Evolutionary conservation across 37 sponge, comb jelly and placozoan genomes (phyloP), one percentile per base, ranked within the genome.

Genomic region (Agelas oroides): DNA sequence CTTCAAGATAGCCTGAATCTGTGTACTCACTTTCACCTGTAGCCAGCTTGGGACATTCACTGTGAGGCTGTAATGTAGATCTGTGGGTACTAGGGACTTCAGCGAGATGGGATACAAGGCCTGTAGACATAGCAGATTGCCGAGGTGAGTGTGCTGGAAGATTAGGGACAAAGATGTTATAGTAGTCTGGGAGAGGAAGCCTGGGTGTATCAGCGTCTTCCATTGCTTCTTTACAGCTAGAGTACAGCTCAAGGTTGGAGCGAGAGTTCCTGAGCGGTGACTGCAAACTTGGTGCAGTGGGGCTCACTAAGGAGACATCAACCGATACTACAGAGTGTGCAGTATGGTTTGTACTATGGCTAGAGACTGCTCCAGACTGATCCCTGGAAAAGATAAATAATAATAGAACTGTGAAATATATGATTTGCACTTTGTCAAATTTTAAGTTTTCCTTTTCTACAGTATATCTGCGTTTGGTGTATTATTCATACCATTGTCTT

Each of bases 161-260:
- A 15, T 73, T 18, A 32, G 84, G 84, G 2, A 60, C 84, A 53
- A 37, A 75, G 2, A 64, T 54, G 65, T 84, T 84, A 75, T 84
- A 84, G 24, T 84, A 75, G 19, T 84, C 75, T 30, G 46, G 32
- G 27, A 67, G 19, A 18, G 33, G 68, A 31, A 2, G 2, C 5
- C 33, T 32, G 33, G 2, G 1, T 24, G 30, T 67, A 3, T 30
- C 5, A 11, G 21, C 23, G n/a, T 21, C 28, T 12, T 30, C 32
- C 46, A 12, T 46, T 46, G 46, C 6, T 46, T 46, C 46, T 46
- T 8, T 46, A 8, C 46, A 46, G 46, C 46, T 12, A 46, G 46
- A 12, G 1, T 65, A n/a, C 5, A 84, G 67, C 23, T 84, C 84
- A 25, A 58, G 23, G 56, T 28, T 63, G 21, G 84, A 74, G 53